phyloP scores from a whole-genome alignment of 2,797 vertebrate genomes.

The Diglossa cyanea region DNA sequence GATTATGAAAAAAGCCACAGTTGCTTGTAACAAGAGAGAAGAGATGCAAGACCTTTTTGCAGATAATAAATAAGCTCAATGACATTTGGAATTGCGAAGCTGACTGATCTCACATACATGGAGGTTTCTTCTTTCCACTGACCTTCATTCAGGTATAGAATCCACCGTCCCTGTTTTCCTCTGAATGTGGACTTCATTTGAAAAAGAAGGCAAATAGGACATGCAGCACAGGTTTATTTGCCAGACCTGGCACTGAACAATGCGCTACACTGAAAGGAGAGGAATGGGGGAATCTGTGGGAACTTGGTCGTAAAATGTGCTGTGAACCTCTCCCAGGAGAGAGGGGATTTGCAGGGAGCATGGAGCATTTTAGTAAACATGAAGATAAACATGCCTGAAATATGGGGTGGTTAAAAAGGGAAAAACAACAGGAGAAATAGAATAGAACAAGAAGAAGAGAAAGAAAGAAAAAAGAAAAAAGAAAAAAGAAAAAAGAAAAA shows the following conservation, averaged over 20 bases:
- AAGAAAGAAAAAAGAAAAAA: accelerated
- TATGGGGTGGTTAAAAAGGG: background rate
- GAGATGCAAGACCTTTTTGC: background rate
- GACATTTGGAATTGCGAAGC: background rate
- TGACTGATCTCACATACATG: background rate
- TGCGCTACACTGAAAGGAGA: background rate
- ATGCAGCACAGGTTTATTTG: background rate
- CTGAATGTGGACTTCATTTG: background rate
- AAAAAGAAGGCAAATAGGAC: background rate
- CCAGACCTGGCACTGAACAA: background rate
- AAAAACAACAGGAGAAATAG: background rate
- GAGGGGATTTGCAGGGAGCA: background rate
- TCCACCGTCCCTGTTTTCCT: background rate
- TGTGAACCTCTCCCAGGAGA: background rate
- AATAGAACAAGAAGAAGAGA: background rate
- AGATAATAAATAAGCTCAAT: background rate
- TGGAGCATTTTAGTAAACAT: background rate
- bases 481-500: accelerated
- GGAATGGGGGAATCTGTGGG: background rate
- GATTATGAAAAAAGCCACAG: background rate
- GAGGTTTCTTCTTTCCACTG: background rate
- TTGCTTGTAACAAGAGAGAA: background rate
- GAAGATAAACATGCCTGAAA: background rate
- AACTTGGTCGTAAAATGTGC: background rate
- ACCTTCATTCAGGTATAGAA: background rate